Percentiles rank a stretch among this genome's conserved stretches.
Evolutionary conservation across 2,888 invertebrate species (phyloP).

Genomic region (Molanna angustata): DNA sequence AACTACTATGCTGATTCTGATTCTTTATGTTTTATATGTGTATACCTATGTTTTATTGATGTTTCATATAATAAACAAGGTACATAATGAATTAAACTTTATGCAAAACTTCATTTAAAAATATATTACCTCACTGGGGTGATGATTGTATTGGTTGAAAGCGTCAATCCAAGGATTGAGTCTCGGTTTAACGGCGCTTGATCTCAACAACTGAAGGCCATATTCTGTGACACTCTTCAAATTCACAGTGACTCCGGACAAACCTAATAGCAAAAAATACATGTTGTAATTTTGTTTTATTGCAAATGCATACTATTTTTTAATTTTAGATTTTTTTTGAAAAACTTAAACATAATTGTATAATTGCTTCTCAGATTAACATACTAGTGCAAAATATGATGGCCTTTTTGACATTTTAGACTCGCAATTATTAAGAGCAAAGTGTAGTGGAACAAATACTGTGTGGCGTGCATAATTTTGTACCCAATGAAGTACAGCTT

Average conservation of each 20-base stretch:
- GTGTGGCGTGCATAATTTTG: too few species aligned
- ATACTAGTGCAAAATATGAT: neutral
- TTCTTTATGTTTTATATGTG: too few species aligned
- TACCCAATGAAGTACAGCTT: too few species aligned
- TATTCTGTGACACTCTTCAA: conserved; percentile 69
- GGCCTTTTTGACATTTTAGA: too few species aligned
- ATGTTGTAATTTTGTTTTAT: neutral
- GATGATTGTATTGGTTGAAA: conserved; percentile 74
- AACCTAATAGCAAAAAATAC: conserved; percentile 39
- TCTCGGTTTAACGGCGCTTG: conserved; percentile 79
- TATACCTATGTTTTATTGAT: too few species aligned
- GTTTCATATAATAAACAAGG: too few species aligned
- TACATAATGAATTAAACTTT: too few species aligned
- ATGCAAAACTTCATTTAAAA: too few species aligned
- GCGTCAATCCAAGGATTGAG: conserved; percentile 81
- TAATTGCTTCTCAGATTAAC: neutral
- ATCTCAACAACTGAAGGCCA: conserved; percentile 75
- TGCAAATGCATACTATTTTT: neutral
- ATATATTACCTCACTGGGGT: conserved; percentile 71
- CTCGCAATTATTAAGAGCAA: too few species aligned
- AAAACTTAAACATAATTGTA: neutral
- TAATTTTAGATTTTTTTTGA: too few species aligned
- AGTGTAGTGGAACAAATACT: too few species aligned
- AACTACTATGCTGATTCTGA: too few species aligned
- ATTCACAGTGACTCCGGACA: conserved; percentile 57